A percentile compares a stretch with the other conserved stretches of the same genome.
Conservation (phyloP, 2,797 vertebrate genomes). For the Coregonus ussuriensis region DNA sequence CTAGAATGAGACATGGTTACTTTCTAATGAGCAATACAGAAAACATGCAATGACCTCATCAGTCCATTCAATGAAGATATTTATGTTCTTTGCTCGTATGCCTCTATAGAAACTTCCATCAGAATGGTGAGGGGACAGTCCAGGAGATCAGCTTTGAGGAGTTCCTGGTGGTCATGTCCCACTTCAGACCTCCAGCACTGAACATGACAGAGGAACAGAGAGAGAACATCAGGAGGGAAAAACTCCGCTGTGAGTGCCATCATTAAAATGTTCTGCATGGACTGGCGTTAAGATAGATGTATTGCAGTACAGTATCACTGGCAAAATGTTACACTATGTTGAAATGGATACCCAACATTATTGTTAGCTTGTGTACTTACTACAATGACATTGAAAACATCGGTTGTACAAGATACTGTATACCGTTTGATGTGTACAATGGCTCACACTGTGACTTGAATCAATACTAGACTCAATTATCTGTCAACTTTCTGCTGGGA, state of each 20-base stretch:
- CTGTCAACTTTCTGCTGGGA: too few relatives aligned
- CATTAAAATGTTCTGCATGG: not conserved
- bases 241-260: slow-evolving; percentile 86
- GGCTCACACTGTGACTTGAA: too few relatives aligned
- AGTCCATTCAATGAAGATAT: not conserved
- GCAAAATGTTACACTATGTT: not conserved
- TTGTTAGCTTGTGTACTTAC: too few relatives aligned
- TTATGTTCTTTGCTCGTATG: not conserved
- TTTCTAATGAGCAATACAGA: not conserved
- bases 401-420: too few relatives aligned
- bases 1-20: not conserved
- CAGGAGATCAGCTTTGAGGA: slow-evolving; percentile 91
- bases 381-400: too few relatives aligned
- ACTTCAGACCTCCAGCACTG: slow-evolving; percentile 86
- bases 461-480: too few relatives aligned
- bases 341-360: not conserved
- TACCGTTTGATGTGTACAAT: too few relatives aligned
- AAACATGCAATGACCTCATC: not conserved
- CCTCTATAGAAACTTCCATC: slow-evolving; percentile 80
- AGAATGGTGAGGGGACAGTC: slow-evolving; percentile 63
- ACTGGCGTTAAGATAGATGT: not conserved
- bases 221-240: slow-evolving; percentile 80
- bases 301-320: not conserved
- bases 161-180: slow-evolving; percentile 92
- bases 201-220: slow-evolving; percentile 83